phyloP scores from a whole-genome alignment of 2,797 vertebrate genomes.

The Rhinoraja longicauda region DNA sequence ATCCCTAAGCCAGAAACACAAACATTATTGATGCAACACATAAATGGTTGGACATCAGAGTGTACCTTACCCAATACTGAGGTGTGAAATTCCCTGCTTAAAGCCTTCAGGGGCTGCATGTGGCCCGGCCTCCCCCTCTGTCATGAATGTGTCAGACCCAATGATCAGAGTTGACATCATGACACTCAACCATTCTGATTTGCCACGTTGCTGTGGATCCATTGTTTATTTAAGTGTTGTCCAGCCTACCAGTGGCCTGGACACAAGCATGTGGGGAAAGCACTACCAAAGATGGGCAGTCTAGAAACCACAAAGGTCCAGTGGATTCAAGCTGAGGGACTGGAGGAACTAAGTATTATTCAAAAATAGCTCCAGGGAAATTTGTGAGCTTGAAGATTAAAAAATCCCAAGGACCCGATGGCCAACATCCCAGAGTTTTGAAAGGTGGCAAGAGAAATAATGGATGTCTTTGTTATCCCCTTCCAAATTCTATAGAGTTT shows the following conservation, averaged over 20 bases:
- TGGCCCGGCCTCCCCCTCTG: background rate
- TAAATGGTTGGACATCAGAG: background rate
- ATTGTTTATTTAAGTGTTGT: constrained; percentile 32
- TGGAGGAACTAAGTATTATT: too few species aligned
- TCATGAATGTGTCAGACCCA: background rate
- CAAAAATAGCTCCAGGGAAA: too few species aligned
- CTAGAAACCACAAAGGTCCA: background rate
- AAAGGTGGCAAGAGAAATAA: too few species aligned
- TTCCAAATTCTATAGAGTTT: too few species aligned
- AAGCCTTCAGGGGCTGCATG: background rate
- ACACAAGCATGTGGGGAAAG: background rate
- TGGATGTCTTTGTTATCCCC: too few species aligned
- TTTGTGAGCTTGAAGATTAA: too few species aligned
- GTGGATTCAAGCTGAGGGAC: background rate
- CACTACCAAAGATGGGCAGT: background rate
- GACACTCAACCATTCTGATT: constrained; percentile 25
- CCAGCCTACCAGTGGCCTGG: constrained; percentile 26
- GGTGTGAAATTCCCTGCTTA: background rate
- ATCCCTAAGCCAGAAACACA: background rate
- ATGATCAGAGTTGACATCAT: constrained; percentile 26
- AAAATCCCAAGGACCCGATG: too few species aligned
- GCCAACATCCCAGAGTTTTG: too few species aligned
- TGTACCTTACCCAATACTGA: constrained; percentile 8
- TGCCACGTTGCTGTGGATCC: constrained; percentile 25
- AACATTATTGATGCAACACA: background rate